Evolutionary conservation across 2,113 vertebrate species (phyloP), one percentile per base, ranked within the genome.

Genomic region (Heterocephalus glaber): DNA sequence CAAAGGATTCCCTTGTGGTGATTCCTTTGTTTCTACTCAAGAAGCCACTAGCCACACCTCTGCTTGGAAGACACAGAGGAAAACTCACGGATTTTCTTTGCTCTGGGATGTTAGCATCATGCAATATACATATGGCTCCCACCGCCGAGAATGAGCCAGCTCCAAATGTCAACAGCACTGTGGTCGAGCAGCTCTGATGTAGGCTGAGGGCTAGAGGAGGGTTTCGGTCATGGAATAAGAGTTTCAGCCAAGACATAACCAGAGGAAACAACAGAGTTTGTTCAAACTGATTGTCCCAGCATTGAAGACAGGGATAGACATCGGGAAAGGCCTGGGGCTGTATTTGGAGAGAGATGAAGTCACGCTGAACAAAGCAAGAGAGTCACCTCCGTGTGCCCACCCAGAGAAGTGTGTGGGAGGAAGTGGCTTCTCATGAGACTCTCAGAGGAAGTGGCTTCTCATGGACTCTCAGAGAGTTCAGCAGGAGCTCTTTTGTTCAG

Each of bases 381-480:
- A 58, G 19, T 11, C 24, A 13, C 2, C 5, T 5, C 3, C 24
- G n/a, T 5, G 5, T 61, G 38, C 68, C 19, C 0, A 2, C 17
- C 24, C 11, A 38, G 54, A 35, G 20, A 54, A 11, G 56, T 14
- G 35, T 30, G 1, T 7, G 44, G 22, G 61, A 7, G 24, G 5
- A 44, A 7, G 12, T 3, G 8, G 0, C 24, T 33, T 24, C 38
- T 13, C 79, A 49, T 49, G 47, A n/a, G n/a, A n/a, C 56, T 3
- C 1, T 7, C 22, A 49, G 58, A 0, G n/a, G 5, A 44, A 7
- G 12, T 3, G 8, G 0, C 24, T 33, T 24, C 38, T 13, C 79
- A 49, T 49, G 47, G n/a, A n/a, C n/a, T n/a, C n/a, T n/a, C n/a
- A n/a, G 0, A 12, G 54, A 33, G 13, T 17, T 0, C 2, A 47